A percentile compares a stretch with the other conserved stretches of the same genome.
phyloP scores from a whole-genome alignment of 2,888 invertebrate species.

The Lepidochrysops patricia region DNA sequence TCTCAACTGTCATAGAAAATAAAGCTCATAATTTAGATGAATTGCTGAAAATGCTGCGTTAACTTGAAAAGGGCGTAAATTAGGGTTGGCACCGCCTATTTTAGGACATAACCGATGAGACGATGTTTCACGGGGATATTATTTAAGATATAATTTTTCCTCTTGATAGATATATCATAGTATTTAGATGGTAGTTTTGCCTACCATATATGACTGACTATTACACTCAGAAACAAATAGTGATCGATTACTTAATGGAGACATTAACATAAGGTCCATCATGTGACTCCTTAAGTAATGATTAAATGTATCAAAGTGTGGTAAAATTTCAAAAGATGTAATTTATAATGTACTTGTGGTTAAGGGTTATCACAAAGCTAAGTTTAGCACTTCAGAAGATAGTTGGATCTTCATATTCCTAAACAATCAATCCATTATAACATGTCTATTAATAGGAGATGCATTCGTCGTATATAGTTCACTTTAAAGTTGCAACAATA shows the following conservation, averaged over 20 bases:
- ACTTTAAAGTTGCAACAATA: conserved; percentile 64
- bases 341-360: not conserved
- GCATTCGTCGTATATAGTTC: conserved; percentile 39
- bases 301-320: too few species aligned
- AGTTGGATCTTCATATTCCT: not conserved
- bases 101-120: not conserved
- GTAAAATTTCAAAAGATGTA: too few species aligned
- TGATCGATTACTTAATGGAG: too few species aligned
- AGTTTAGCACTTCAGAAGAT: not conserved
- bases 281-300: too few species aligned
- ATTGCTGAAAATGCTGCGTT: not conserved
- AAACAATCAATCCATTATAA: not conserved
- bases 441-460: not conserved
- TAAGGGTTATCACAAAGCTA: not conserved
- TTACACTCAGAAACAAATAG: too few species aligned
- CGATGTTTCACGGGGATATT: not conserved
- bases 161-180: too few species aligned
- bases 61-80: not conserved
- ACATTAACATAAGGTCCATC: too few species aligned
- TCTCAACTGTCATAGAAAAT: not conserved
- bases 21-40: not conserved
- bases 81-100: not conserved
- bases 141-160: not conserved
- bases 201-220: too few species aligned
- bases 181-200: too few species aligned